phyloP scores from a whole-genome alignment of 2,797 vertebrate genomes.

The Pseudochirops cupreus region DNA sequence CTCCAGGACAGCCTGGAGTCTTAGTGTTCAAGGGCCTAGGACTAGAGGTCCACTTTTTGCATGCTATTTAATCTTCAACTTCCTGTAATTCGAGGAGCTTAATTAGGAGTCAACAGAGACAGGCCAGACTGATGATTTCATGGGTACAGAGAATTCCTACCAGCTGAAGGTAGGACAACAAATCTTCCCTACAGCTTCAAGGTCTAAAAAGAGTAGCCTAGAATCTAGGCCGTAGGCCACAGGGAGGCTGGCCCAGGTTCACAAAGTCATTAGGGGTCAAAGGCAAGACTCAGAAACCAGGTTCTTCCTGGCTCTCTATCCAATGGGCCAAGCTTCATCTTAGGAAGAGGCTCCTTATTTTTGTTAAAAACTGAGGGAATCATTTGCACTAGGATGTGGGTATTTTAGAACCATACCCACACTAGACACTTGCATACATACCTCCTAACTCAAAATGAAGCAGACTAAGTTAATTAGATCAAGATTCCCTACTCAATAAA shows the following conservation, averaged over 20 bases:
- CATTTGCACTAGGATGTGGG: neutral
- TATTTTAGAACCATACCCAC: neutral
- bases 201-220: neutral
- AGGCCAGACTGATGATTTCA: neutral
- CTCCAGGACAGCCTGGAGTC: neutral
- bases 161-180: neutral
- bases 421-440: neutral
- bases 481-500: neutral
- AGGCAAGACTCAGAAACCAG: neutral
- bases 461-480: neutral
- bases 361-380: neutral
- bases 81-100: neutral
- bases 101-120: neutral
- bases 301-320: neutral
- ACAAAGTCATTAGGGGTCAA: neutral
- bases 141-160: neutral
- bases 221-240: neutral
- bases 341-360: neutral
- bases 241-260: neutral
- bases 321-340: neutral
- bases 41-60: neutral
- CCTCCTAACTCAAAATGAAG: neutral
- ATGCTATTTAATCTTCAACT: neutral
- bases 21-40: neutral
- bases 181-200: neutral